Percentiles rank a stretch among this genome's conserved stretches.
Evolutionary conservation across 2,888 invertebrate genomes (phyloP).

Genomic region (Oscheius sp.): DNA sequence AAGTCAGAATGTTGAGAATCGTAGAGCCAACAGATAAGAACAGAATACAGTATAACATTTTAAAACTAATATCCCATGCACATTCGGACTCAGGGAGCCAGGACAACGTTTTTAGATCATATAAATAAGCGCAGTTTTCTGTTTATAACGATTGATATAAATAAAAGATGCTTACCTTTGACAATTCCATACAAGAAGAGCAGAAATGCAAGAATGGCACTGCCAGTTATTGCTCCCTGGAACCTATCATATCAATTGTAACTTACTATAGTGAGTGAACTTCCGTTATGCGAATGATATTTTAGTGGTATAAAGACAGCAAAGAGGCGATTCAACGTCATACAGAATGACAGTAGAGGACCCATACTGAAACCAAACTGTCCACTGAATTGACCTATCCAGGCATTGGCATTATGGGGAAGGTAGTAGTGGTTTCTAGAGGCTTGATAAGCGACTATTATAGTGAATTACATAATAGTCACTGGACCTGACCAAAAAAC

Average conservation of each 20-base stretch:
- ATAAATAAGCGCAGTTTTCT: slow-evolving; percentile 4
- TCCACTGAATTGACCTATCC: slow-evolving; percentile 3
- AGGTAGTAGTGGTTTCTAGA: not conserved
- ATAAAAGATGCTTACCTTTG: not conserved
- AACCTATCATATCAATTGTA: not conserved
- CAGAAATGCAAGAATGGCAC: not conserved
- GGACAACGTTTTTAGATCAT: not conserved
- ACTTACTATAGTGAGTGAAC: no score
- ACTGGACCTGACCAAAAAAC: slow-evolving; percentile 3
- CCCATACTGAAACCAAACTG: not conserved
- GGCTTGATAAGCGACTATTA: not conserved
- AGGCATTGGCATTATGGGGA: not conserved
- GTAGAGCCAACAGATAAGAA: not conserved
- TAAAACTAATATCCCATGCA: not conserved
- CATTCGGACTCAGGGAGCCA: slow-evolving; percentile 9
- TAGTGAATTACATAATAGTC: not conserved
- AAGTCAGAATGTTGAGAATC: not conserved
- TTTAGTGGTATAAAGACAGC: slow-evolving; percentile 3
- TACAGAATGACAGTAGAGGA: slow-evolving; percentile 7
- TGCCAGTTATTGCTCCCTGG: not conserved
- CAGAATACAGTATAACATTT: not conserved
- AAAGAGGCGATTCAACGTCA: slow-evolving; percentile 1
- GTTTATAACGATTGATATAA: not conserved
- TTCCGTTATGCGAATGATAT: not conserved
- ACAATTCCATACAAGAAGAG: slow-evolving; percentile 2